A percentile compares a stretch with the other conserved stretches of the same genome.
Evolutionary conservation across 2,888 invertebrate species (phyloP).

Genomic region (Cheilosia soror): DNA sequence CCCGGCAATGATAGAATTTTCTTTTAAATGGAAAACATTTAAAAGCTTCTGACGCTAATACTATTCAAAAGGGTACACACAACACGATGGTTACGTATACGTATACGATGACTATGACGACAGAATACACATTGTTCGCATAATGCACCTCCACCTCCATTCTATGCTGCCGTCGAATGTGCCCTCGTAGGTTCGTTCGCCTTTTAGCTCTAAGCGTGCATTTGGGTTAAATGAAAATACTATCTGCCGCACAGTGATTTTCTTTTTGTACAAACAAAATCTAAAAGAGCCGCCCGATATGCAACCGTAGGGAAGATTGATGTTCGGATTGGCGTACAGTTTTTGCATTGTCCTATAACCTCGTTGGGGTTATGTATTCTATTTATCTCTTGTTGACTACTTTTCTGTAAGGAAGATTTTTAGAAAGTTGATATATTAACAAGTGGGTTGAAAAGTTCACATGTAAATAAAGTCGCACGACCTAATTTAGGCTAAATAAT

Average conservation of each 20-base stretch:
- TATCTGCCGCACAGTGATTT: constrained; percentile 8
- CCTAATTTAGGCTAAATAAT: too few species aligned
- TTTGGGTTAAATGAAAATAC: constrained; percentile 22
- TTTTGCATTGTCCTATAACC: not conserved
- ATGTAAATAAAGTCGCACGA: too few species aligned
- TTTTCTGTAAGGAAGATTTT: too few species aligned
- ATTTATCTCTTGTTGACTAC: too few species aligned
- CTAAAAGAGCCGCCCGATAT: constrained; percentile 8
- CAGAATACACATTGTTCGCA: constrained; percentile 27
- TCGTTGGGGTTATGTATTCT: too few species aligned
- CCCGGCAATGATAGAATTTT: not conserved
- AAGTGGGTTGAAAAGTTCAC: too few species aligned
- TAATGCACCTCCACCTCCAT: constrained; percentile 7
- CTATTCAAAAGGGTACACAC: constrained; percentile 15
- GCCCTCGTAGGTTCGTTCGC: constrained; percentile 18
- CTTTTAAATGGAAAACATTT: not conserved
- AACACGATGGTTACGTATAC: constrained; percentile 11
- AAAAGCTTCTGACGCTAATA: constrained; percentile 18
- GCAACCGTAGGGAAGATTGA: constrained; percentile 6
- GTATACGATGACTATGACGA: not conserved
- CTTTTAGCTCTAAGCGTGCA: constrained; percentile 19
- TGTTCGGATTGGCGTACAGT: constrained; percentile 1
- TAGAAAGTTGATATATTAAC: too few species aligned
- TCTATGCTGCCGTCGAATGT: not conserved
- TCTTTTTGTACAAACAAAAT: not conserved